Evolutionary conservation across 2,113 vertebrate genomes (phyloP).

Genomic region (Cardinalis cardinalis): DNA sequence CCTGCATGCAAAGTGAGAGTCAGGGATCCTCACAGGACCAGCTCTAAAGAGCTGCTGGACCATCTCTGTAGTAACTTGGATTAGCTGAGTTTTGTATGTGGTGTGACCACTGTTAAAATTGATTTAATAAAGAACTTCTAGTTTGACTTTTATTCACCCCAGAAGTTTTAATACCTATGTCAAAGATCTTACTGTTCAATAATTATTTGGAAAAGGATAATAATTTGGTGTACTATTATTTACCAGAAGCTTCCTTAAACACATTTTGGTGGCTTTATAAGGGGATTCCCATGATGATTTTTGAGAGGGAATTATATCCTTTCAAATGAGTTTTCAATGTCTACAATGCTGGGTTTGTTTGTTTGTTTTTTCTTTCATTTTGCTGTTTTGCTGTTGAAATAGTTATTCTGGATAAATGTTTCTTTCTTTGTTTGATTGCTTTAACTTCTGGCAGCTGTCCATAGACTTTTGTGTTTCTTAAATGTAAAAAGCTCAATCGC

Average conservation of each 20-base stretch:
- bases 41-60: neutral
- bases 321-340: neutral
- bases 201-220: neutral
- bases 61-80: fast-evolving
- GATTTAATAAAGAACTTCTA: neutral
- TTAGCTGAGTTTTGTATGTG: neutral
- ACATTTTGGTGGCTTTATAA: neutral
- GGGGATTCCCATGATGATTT: neutral
- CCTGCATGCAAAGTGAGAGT: neutral
- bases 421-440: neutral
- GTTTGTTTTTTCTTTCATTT: neutral
- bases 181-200: neutral
- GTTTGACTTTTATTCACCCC: neutral
- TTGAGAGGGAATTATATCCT: fast-evolving
- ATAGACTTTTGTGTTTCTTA: neutral
- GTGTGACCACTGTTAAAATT: neutral
- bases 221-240: neutral
- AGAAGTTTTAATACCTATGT: neutral
- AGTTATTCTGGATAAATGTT: neutral
- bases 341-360: neutral
- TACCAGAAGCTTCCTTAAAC: neutral
- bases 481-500: neutral
- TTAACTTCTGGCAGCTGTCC: neutral
- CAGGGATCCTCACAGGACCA: neutral
- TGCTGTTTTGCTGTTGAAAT: neutral